Percentiles rank a stretch among this genome's conserved stretches.
phyloP scores from a whole-genome alignment of 2,113 vertebrate species.

The Isurus oxyrinchus region DNA sequence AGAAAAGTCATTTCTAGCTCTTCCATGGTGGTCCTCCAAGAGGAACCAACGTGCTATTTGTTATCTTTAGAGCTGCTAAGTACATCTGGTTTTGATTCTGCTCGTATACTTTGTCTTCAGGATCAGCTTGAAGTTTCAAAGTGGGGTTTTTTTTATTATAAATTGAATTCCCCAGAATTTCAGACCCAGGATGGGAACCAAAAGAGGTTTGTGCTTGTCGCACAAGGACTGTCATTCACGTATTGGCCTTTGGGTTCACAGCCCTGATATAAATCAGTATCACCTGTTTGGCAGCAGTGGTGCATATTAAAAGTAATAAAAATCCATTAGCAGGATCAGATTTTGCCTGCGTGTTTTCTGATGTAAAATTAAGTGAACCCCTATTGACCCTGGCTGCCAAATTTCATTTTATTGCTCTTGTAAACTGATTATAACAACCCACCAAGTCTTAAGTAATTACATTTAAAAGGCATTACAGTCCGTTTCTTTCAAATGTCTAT shows the following conservation, averaged over 20 bases:
- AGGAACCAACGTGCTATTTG: slow-evolving; percentile 79
- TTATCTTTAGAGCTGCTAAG: slow-evolving; percentile 89
- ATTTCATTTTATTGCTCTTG: slow-evolving; percentile 51
- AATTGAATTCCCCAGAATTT: slow-evolving; percentile 95
- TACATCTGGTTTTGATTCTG: slow-evolving; percentile 98
- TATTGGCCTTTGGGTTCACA: slow-evolving; percentile 62
- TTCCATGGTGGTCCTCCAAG: slow-evolving; percentile 77
- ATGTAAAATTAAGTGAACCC: slow-evolving; percentile 64
- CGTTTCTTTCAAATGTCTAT: slow-evolving; percentile 1
- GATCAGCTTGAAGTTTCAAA: slow-evolving; percentile 66
- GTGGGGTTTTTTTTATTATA: slow-evolving; percentile 53
- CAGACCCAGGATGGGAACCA: slow-evolving; percentile 69
- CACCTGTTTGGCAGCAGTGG: slow-evolving; percentile 77
- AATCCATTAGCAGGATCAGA: slow-evolving; percentile 62
- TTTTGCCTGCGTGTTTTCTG: slow-evolving; percentile 57
- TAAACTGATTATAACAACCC: slow-evolving; percentile 57
- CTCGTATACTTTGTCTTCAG: slow-evolving; percentile 74
- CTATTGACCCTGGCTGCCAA: slow-evolving; percentile 56
- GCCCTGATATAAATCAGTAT: slow-evolving; percentile 77
- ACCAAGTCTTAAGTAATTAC: slow-evolving; percentile 47
- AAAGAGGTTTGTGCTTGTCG: slow-evolving; percentile 61
- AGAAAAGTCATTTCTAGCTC: slow-evolving; percentile 55
- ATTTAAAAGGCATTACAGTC: slow-evolving; percentile 22
- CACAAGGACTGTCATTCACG: slow-evolving; percentile 56
- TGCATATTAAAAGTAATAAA: slow-evolving; percentile 68